Conservation (phyloP, 2,888 invertebrate species). For the Urechis unicinctus region DNA sequence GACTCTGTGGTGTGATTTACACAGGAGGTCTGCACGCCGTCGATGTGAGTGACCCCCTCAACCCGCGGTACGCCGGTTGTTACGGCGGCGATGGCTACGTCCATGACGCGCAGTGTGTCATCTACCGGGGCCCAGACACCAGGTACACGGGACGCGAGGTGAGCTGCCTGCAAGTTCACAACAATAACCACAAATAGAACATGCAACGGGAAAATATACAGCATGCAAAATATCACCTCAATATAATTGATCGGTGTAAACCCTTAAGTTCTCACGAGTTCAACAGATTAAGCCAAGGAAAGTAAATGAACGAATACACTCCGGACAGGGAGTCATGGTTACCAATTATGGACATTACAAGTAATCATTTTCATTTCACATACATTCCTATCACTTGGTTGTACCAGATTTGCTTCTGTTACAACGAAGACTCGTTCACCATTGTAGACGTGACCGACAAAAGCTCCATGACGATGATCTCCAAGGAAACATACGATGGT, state of each 20-base stretch:
- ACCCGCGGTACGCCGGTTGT: conserved; percentile 8
- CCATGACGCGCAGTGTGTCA: conserved; percentile 4
- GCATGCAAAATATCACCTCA: too few relatives aligned
- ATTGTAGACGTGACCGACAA: conserved; percentile 2
- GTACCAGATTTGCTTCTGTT: conserved; percentile 8
- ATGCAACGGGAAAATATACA: too few relatives aligned
- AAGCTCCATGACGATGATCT: background rate
- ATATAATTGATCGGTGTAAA: too few relatives aligned
- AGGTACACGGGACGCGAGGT: background rate
- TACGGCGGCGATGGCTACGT: conserved; percentile 4
- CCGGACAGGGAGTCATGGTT: too few relatives aligned
- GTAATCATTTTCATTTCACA: too few relatives aligned
- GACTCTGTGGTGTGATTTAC: too few relatives aligned
- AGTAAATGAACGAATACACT: too few relatives aligned
- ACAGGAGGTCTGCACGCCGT: conserved; percentile 15
- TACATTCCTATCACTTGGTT: too few relatives aligned
- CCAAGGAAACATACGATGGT: background rate
- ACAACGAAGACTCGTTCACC: conserved; percentile 6
- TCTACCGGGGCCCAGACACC: conserved; percentile 5
- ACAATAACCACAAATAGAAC: too few relatives aligned
- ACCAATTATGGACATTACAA: too few relatives aligned
- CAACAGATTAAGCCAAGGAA: too few relatives aligned
- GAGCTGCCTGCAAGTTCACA: background rate
- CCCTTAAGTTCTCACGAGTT: too few relatives aligned
- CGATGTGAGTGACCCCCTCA: conserved; percentile 6